Conservation (phyloP, 2,797 vertebrate species). For the Coregonus suidteri region DNA sequence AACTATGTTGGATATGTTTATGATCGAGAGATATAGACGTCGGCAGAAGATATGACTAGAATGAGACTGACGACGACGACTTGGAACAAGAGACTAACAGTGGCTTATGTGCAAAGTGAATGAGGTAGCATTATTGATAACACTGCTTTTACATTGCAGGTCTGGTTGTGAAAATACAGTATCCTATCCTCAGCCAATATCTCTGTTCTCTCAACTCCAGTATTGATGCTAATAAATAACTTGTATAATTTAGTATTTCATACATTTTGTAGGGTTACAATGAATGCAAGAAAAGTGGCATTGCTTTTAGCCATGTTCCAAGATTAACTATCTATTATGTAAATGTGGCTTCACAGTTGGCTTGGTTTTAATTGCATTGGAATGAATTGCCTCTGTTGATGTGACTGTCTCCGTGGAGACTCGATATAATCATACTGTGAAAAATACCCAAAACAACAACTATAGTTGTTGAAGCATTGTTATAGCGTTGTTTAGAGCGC, state of each 20-base stretch:
- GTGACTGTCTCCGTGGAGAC: conserved; percentile 55
- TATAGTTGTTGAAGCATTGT: conserved; percentile 37
- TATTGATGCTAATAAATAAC: too few relatives aligned
- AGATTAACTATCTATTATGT: conserved; percentile 43
- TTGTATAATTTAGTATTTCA: too few relatives aligned
- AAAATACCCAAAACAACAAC: conserved; percentile 51
- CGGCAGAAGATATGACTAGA: too few relatives aligned
- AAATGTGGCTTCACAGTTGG: conserved; percentile 47
- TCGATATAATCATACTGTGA: conserved; percentile 35
- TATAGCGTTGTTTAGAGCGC: conserved; percentile 39
- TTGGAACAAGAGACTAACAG: too few relatives aligned
- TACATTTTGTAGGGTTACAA: background rate
- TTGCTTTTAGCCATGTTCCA: conserved; percentile 39
- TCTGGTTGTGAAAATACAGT: too few relatives aligned
- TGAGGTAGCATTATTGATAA: too few relatives aligned
- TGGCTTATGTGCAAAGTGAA: too few relatives aligned
- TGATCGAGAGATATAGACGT: too few relatives aligned
- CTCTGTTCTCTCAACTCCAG: too few relatives aligned
- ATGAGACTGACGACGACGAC: too few relatives aligned
- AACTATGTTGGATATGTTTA: background rate
- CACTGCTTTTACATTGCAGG: too few relatives aligned
- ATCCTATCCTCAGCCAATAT: too few relatives aligned
- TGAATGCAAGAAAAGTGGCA: background rate
- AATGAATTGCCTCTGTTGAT: conserved; percentile 60
- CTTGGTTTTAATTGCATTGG: conserved; percentile 30